These are phyloP conservation scores for Cheilosia urbana DNA, from an alignment of 2,888 invertebrate genomes.

Conservation along the genomic window DNA sequence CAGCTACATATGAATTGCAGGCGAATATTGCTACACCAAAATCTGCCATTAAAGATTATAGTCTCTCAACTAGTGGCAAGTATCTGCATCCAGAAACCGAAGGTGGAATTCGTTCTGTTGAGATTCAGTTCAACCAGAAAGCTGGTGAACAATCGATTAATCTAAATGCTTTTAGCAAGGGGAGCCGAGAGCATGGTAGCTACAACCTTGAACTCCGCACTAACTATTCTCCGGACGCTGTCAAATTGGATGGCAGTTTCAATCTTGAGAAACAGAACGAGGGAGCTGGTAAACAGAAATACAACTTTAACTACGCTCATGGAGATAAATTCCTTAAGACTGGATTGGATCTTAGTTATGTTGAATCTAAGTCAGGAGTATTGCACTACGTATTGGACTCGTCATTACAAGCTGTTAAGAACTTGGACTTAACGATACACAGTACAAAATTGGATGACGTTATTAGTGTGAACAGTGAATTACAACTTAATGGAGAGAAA, in stretches of 20 bases:
- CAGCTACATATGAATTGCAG: slow-evolving; percentile 84
- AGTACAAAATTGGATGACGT: slow-evolving; percentile 81
- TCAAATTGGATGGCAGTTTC: slow-evolving; percentile 80
- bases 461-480: slow-evolving; percentile 81
- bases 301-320: slow-evolving; percentile 79
- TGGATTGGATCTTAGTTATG: slow-evolving; percentile 79
- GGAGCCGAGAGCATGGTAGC: slow-evolving; percentile 78
- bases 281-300: slow-evolving; percentile 77
- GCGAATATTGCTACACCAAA: slow-evolving; percentile 85
- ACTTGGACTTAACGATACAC: slow-evolving; percentile 84
- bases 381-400: slow-evolving; percentile 84
- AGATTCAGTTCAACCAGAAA: slow-evolving; percentile 76
- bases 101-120: slow-evolving; percentile 74
- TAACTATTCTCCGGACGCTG: slow-evolving; percentile 76
- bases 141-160: slow-evolving; percentile 76
- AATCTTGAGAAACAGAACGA: slow-evolving; percentile 78
- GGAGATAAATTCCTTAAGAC: slow-evolving; percentile 83
- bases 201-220: slow-evolving; percentile 78
- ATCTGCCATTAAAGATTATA: slow-evolving; percentile 84
- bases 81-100: slow-evolving; percentile 79
- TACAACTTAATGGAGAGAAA: slow-evolving; percentile 86
- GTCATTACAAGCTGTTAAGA: slow-evolving; percentile 85
- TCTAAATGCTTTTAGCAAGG: slow-evolving; percentile 77
- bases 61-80: slow-evolving; percentile 81
- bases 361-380: slow-evolving; percentile 82